Evolutionary conservation across 2,113 vertebrate genomes (phyloP), one percentile per base, ranked within the genome.

Genomic region (Trachemys scripta): DNA sequence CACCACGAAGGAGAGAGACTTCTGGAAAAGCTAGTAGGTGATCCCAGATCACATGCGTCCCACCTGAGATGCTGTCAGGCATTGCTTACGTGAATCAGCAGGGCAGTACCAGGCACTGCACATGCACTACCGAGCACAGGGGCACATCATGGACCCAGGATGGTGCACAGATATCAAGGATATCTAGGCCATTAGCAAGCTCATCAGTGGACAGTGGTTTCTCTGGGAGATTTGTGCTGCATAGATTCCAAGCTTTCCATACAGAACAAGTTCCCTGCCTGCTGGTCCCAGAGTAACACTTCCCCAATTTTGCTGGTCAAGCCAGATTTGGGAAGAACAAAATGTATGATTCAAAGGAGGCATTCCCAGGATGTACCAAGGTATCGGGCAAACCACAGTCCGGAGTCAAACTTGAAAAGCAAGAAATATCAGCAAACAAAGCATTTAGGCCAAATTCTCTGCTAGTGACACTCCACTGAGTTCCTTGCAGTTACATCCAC

Each of bases 141-240:
- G 29, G 29, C 8, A 25, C 16, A 45, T 50, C 2, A 20, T 17
- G 50, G 85, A 79, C 76, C 29, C 76, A 5, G 20, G 78, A 50
- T 81, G 62, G 50, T 10, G 4, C 59, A 13, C 1, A 59, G 57
- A 49, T 51, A 57, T 53, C 51, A 27, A 59, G 90, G 45, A 57
- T 35, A 86, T 20, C 62, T 27, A 57, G 6, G 17, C 2, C 13
- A 25, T 42, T 45, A 0, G 6, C 2, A 19, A 86, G 31, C 38
- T 31, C 13, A 1, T 31, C 24, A 31, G 1, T 2, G 7, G 42
- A 13, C 35, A 35, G 57, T 12, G 1, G 3, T 20, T 31, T 20
- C 53, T 45, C 78, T 13, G 5, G 7, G 2, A 51, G 20, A 4
- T 24, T 47, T 53, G 62, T 9, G 47, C 8, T 13, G 42, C 6